Base-by-base conservation (phyloP, 2,797 vertebrate species). In the Microtus obscurus region DNA sequence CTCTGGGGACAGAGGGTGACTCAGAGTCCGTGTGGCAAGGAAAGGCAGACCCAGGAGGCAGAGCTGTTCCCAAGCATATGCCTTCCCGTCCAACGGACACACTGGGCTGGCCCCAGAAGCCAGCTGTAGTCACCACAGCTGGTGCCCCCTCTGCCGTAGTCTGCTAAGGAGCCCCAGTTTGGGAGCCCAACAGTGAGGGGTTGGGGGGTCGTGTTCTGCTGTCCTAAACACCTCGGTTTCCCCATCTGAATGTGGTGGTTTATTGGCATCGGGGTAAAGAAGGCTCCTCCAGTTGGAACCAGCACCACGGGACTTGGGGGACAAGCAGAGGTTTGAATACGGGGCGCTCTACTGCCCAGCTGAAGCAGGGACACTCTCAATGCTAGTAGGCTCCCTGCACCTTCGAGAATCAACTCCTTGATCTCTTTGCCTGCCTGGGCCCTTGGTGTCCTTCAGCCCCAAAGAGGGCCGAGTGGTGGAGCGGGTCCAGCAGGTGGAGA, bases 351-450 rank as follows among this genome's bases (percentile, higher is more conserved):
- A 40, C 67, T 48, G 40, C 53, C 63, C 7, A 0, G 59, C 37
- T 53, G 43, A 16, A 5, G 37, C 10, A 1, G 21, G 1, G 3
- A 59, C 17, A 1, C 34, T 80, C 69, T 67, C 9, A 3, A 13
- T 0, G 1, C 48, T 37, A 5, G 56, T 0, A 6, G 14, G 17
- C 3, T 76, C 56, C 67, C 73, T 2, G 4, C 7, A 63, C 43
- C 51, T 17, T 56, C 2, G 48, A 73, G 43, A 23, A 31, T 27
- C 37, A 43, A 19, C 37, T 12, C 51, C 8, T 2, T 14, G 13
- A 3, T 23, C 2, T 23, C 21, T 37, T 37, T 43, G 3, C 65
- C 45, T 45, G 6, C 34, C 6, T 59, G 69, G n/a, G 86, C 45
- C 87, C 0, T 7, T 6, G 71, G 37, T 17, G 6, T 43, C 34